phyloP scores from a whole-genome alignment of 2,797 vertebrate species.

The Pygocentrus nattereri region DNA sequence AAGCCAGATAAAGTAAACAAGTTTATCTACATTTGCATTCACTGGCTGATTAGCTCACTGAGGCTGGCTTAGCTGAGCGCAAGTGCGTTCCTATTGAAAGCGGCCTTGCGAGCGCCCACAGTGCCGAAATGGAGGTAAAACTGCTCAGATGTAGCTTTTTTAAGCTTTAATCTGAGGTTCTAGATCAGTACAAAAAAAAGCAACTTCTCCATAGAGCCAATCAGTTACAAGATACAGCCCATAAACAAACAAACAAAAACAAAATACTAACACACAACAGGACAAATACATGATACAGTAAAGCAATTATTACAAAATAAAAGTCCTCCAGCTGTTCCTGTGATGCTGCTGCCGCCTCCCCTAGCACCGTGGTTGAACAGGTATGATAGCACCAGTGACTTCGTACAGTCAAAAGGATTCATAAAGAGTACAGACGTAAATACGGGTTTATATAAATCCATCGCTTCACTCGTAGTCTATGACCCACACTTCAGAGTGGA shows the following conservation, averaged over 20 bases:
- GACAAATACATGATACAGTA: conserved; percentile 73
- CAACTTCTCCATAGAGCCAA: conserved; percentile 60
- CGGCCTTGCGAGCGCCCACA: neutral
- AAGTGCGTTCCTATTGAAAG: neutral
- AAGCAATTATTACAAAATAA: conserved; percentile 56
- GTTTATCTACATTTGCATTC: neutral
- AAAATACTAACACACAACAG: conserved; percentile 40
- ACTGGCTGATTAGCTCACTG: neutral
- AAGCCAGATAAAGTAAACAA: neutral
- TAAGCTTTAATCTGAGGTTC: conserved; percentile 34
- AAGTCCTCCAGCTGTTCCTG: conserved; percentile 64
- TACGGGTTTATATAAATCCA: conserved; percentile 55
- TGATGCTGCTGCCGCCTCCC: conserved; percentile 64
- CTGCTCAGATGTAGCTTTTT: conserved; percentile 42
- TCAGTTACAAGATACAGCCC: conserved; percentile 66
- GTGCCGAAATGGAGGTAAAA: conserved; percentile 49
- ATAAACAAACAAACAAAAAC: conserved; percentile 56
- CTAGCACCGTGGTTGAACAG: conserved; percentile 72
- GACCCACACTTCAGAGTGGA: neutral
- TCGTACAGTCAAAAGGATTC: conserved; percentile 73
- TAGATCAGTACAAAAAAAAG: conserved; percentile 24
- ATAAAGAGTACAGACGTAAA: conserved; percentile 68
- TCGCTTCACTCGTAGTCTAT: conserved; percentile 3
- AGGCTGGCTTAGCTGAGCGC: neutral
- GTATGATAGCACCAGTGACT: conserved; percentile 80